These are phyloP conservation scores for Ommatoiulus sabulosus DNA, from an alignment of 2,888 invertebrate species.

Conservation along the genomic window DNA sequence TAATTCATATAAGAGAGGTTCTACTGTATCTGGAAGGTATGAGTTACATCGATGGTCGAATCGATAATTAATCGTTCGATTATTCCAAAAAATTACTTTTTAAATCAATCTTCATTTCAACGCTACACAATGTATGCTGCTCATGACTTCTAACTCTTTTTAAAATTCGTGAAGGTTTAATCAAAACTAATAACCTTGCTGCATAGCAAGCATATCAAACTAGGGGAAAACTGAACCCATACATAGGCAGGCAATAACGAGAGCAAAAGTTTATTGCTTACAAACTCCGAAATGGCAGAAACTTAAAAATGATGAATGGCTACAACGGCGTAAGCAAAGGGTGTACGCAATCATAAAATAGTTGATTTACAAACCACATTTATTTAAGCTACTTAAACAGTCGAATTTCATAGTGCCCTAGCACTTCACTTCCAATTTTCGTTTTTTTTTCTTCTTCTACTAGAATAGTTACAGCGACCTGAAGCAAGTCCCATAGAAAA, in stretches of 20 bases:
- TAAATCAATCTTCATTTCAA: background rate
- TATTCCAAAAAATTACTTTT: no score
- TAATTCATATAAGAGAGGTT: no score
- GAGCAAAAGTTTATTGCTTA: background rate
- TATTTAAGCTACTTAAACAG: slow-evolving; percentile 31
- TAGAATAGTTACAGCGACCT: background rate
- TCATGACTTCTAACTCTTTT: background rate
- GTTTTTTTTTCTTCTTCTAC: background rate
- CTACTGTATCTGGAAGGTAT: no score
- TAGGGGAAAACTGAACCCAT: background rate
- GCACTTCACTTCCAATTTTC: background rate
- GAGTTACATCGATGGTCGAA: no score
- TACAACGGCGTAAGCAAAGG: slow-evolving; percentile 21
- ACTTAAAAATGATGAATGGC: slow-evolving; percentile 17
- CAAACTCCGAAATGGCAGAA: background rate
- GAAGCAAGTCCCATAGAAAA: background rate
- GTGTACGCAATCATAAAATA: slow-evolving; percentile 7
- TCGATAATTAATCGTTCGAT: no score
- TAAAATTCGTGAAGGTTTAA: slow-evolving; percentile 13
- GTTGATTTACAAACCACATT: slow-evolving; percentile 35
- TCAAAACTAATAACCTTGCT: background rate
- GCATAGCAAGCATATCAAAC: slow-evolving; percentile 6
- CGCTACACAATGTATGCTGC: background rate
- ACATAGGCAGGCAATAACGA: background rate
- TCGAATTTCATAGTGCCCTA: background rate